Evolutionary conservation across 2,113 vertebrate species (phyloP).

Genomic region (Tupaia tana): DNA sequence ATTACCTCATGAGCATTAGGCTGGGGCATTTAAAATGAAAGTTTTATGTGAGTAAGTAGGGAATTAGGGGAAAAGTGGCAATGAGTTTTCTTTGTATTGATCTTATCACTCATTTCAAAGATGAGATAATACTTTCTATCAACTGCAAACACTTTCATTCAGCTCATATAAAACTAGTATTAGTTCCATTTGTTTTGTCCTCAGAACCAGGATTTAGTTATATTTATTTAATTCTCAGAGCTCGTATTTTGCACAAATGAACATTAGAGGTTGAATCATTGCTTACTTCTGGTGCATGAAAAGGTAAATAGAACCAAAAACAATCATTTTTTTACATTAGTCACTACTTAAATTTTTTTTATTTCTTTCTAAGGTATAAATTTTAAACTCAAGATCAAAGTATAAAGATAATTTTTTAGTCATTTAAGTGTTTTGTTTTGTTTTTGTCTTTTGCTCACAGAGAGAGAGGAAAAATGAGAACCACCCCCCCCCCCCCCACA

Average conservation of each 20-base stretch:
- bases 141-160: conserved; percentile 57
- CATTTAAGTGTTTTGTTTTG: background rate
- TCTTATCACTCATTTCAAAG: conserved; percentile 74
- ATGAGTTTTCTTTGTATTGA: conserved; percentile 70
- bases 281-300: conserved; percentile 27
- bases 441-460: too few species aligned
- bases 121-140: conserved; percentile 72
- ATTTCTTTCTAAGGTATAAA: background rate
- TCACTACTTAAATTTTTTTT: background rate
- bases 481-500: too few species aligned
- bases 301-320: conserved; percentile 41
- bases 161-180: conserved; percentile 67
- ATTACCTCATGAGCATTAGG: conserved; percentile 49
- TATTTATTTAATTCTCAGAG: conserved; percentile 71
- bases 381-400: conserved; percentile 14
- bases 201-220: conserved; percentile 58
- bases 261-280: conserved; percentile 41
- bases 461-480: too few species aligned
- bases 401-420: background rate
- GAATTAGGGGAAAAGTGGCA: conserved; percentile 61
- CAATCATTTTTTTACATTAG: conserved; percentile 21
- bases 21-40: conserved; percentile 62
- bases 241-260: conserved; percentile 62
- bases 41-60: conserved; percentile 43
- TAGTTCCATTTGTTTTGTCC: conserved; percentile 73